A percentile compares a stretch with the other conserved stretches of the same genome.
Evolutionary conservation across 2,113 vertebrate species (phyloP).

Genomic region (Dryoscopus gambensis): DNA sequence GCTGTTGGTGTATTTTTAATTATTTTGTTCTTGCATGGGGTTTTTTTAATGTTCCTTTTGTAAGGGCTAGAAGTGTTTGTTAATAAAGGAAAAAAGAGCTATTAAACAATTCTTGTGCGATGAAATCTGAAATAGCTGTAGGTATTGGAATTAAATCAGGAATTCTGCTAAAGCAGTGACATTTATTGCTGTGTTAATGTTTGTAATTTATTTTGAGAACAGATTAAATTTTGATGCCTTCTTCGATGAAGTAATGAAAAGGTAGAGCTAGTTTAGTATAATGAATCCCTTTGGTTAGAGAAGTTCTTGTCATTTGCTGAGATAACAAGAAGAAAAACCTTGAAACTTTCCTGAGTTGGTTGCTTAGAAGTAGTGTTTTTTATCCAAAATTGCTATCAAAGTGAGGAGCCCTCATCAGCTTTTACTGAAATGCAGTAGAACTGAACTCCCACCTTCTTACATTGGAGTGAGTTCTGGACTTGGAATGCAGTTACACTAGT

Average conservation of each 20-base stretch:
- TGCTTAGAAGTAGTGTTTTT: neutral
- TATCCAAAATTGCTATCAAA: neutral
- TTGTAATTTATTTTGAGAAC: neutral
- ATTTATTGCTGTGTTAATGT: neutral
- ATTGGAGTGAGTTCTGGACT: neutral
- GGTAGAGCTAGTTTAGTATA: neutral
- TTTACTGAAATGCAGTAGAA: neutral
- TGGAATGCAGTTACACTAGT: fast-evolving
- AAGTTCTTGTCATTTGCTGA: neutral
- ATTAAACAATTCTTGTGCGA: neutral
- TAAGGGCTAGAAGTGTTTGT: neutral
- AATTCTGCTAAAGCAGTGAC: neutral
- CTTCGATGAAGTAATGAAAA: neutral
- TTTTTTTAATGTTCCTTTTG: neutral
- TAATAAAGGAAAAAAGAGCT: neutral
- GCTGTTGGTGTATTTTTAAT: neutral
- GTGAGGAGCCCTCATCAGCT: neutral
- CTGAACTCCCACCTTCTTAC: neutral
- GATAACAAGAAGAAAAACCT: neutral
- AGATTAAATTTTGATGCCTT: neutral
- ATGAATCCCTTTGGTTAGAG: neutral
- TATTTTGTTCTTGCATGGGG: neutral
- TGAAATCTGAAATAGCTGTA: neutral
- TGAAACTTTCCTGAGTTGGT: neutral
- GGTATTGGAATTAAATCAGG: neutral